Base-by-base conservation (phyloP, 2,888 invertebrate species). In the Ectropis crepuscularia region DNA sequence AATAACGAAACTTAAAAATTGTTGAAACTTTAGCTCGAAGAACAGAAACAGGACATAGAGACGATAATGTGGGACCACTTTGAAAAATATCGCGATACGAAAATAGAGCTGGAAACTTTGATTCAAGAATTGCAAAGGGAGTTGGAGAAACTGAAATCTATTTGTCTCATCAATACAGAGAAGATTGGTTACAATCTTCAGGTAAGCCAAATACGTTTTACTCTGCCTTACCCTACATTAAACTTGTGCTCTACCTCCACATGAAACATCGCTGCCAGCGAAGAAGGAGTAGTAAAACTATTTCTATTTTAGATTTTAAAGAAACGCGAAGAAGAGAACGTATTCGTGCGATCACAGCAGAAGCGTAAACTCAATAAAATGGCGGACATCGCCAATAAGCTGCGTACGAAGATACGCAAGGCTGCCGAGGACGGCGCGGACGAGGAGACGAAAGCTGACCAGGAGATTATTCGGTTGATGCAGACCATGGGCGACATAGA, bases 131-230 rank as follows among this genome's bases (percentile, higher is more conserved):
- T 98, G 60, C 95, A 97, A 78, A 95, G 95, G 69, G 97, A 98
- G 84, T 90, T 98, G 68, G 95, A 97, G 75, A 94, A 95, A 73
- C 94, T 96, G 36, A 97, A 97, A 83, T 95, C 96, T 6, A 94
- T 96, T 6, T 97, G 97, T 67, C 92, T 97, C 57, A 94, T 98
- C 73, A 98, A 98, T 81, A 95, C 96, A 9, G 98, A 98, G 82
- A 98, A 98, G 85, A 93, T 98, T 57, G 97, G 98, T 75, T 98
- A 98, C 80, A 98, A 97, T 81, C 98, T 97, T 81, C 96, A 97
- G 79, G 93, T 90, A 67, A 65, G 76, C 46, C 10, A 38, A 0
- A 42, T 16, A 10, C 0, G 1, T 41, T 36, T 11, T 5, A 45
- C 6, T 11, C 45, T 37, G 1, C 37, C 12, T 11, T 5, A 45